These are phyloP conservation scores for Cepaea nemoralis DNA, from an alignment of 1,140 invertebrate genomes.

Conservation along the genomic window DNA sequence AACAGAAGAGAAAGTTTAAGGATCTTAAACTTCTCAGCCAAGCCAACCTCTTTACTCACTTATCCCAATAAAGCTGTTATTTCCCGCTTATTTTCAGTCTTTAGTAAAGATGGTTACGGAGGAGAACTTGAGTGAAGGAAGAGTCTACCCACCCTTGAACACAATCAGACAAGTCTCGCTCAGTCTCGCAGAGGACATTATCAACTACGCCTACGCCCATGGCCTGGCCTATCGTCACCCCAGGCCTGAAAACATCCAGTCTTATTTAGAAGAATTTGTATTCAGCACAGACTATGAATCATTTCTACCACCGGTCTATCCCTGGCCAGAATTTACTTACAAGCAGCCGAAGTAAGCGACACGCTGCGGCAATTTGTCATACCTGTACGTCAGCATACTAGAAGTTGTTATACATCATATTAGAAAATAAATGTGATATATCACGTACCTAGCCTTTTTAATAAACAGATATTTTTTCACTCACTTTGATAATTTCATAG, in stretches of 20 bases:
- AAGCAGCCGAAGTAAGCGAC: background rate
- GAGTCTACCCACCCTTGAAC: conserved; percentile 93
- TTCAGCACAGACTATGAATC: conserved; percentile 75
- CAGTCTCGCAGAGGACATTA: conserved; percentile 86
- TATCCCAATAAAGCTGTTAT: no score
- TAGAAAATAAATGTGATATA: no score
- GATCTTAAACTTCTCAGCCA: no score
- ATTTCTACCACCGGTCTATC: conserved; percentile 72
- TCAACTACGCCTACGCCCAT: conserved; percentile 88
- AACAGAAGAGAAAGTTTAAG: no score
- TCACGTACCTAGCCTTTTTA: no score
- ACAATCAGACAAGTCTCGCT: conserved; percentile 90
- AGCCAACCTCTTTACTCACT: no score
- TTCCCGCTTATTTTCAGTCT: conserved; percentile 74
- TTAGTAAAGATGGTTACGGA: conserved; percentile 87
- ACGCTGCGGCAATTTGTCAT: no score
- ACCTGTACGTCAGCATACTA: no score
- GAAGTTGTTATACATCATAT: no score
- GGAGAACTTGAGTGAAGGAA: conserved; percentile 86
- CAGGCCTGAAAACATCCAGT: conserved; percentile 74
- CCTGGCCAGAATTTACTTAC: conserved; percentile 70
- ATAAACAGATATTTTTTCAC: no score
- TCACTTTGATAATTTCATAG: no score
- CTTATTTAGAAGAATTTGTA: conserved; percentile 72
- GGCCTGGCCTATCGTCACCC: conserved; percentile 73